Evolutionary conservation across 2,113 vertebrate species (phyloP).

Genomic region (Pelobates fuscus): DNA sequence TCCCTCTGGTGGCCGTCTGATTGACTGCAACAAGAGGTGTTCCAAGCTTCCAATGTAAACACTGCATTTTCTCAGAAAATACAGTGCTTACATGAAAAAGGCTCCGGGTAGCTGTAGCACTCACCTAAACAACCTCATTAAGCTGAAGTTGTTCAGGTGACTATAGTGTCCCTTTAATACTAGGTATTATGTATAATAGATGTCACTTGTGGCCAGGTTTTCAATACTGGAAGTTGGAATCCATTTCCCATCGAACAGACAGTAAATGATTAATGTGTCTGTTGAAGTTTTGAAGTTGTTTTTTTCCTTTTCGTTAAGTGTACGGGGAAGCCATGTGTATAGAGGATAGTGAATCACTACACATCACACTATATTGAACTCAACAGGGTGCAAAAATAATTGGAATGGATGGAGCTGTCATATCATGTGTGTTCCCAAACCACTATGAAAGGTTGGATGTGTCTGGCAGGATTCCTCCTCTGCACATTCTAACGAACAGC

Average conservation of each 20-base stretch:
- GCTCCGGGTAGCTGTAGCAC: too few species aligned
- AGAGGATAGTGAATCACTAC: not conserved
- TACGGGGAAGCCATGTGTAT: not conserved
- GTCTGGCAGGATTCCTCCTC: not conserved
- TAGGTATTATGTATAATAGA: slow-evolving; percentile 29
- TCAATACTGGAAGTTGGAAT: slow-evolving; percentile 34
- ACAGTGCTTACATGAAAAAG: too few species aligned
- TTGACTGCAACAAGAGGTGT: too few species aligned
- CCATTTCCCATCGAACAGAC: not conserved
- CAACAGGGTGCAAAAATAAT: slow-evolving; percentile 14
- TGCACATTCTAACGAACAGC: slow-evolving; percentile 7
- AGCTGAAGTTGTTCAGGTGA: too few species aligned
- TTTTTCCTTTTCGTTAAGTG: not conserved
- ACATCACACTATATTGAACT: slow-evolving; percentile 2
- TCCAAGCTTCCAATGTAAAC: too few species aligned
- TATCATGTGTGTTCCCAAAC: slow-evolving; percentile 15
- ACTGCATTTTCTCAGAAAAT: too few species aligned
- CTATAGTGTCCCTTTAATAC: too few species aligned
- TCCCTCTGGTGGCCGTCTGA: too few species aligned
- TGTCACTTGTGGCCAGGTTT: slow-evolving; percentile 30
- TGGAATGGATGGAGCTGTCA: slow-evolving; percentile 10
- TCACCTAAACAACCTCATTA: too few species aligned
- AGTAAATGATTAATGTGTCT: not conserved
- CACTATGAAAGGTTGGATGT: not conserved
- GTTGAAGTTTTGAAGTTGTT: slow-evolving; percentile 33